Base-by-base conservation (phyloP, 2,888 invertebrate genomes). In the Matsumyia berberina region DNA sequence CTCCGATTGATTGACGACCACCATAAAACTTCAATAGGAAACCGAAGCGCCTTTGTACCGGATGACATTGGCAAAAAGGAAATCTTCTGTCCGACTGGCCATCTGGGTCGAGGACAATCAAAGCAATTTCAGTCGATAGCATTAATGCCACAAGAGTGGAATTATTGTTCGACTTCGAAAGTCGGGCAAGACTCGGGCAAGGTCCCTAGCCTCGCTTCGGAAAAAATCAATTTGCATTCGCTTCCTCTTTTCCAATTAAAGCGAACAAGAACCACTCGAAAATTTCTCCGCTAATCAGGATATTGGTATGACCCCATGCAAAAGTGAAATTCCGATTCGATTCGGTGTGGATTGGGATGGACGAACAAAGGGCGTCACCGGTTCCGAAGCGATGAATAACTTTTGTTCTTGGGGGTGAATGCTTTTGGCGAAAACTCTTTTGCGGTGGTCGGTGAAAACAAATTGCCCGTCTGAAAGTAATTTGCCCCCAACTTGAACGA, bases 81-180 rank as follows among this genome's bases (percentile, higher is more conserved):
- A 64, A 83, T 62, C 67, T 79, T 79, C 83, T 69, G 51, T 79
- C 62, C 73, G 79, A 74, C 62, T 83, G 79, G 49, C 67, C 83
- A 83, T 83, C 73, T 79, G 69, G 83, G 83, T 83, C 83, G 83
- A 83, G 83, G 83, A 83, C 79, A 74, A 83, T 79, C 73, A 44
- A 73, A 73, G 79, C 62, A 83, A 73, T 83, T 79, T 79, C 39
- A 73, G 42, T 79, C 79, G 53, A 72, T 57, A 73, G 67, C 73
- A 67, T 67, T 79, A 62, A 69, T 73, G 57, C 73, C 73, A 73
- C 49, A 39, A 69, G 62, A 79, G 62, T 64, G 73, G 67, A 79
- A 83, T 83, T 79, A 83, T 79, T 79, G 78, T 78, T 67, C 66
- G 62, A 19, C 35, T 73, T 60, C 49, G 39, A 69, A 24, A 72